phyloP scores from a whole-genome alignment of 2,888 invertebrate genomes.

The Brenthis hecate region DNA sequence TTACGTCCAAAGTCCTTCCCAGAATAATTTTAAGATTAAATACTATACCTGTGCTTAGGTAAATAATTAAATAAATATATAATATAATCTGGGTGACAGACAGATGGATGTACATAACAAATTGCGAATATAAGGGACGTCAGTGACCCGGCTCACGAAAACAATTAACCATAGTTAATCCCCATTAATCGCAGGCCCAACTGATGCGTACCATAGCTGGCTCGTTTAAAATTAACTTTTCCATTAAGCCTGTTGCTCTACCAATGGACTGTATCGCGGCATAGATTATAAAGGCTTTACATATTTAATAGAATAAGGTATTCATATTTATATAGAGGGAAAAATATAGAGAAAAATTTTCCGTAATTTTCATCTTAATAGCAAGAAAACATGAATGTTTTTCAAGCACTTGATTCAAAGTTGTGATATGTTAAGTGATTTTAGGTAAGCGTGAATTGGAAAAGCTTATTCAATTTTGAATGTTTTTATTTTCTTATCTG shows the following conservation, averaged over 20 bases:
- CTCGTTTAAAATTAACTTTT: constrained; percentile 43
- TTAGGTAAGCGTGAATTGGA: too few relatives aligned
- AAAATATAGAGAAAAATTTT: background rate
- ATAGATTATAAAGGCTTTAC: constrained; percentile 29
- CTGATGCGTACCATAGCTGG: constrained; percentile 39
- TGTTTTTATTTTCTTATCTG: too few relatives aligned
- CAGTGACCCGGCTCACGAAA: constrained; percentile 34
- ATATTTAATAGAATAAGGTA: constrained; percentile 19
- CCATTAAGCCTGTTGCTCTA: constrained; percentile 39
- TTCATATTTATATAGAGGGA: constrained; percentile 15
- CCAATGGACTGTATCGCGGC: constrained; percentile 33
- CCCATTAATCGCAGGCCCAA: constrained; percentile 37
- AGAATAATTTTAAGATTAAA: too few relatives aligned
- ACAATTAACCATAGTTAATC: constrained; percentile 41
- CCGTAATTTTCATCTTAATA: too few relatives aligned
- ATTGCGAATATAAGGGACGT: constrained; percentile 25
- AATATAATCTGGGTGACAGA: constrained; percentile 8
- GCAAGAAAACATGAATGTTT: too few relatives aligned
- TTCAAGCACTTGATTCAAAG: too few relatives aligned
- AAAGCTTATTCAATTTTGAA: too few relatives aligned
- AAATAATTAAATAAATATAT: background rate
- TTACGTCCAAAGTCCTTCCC: too few relatives aligned
- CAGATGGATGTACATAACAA: constrained; percentile 28
- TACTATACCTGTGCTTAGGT: too few relatives aligned
- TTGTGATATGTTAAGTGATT: too few relatives aligned